phyloP scores from a whole-genome alignment of 2,113 vertebrate species.

The Butorides virescens region DNA sequence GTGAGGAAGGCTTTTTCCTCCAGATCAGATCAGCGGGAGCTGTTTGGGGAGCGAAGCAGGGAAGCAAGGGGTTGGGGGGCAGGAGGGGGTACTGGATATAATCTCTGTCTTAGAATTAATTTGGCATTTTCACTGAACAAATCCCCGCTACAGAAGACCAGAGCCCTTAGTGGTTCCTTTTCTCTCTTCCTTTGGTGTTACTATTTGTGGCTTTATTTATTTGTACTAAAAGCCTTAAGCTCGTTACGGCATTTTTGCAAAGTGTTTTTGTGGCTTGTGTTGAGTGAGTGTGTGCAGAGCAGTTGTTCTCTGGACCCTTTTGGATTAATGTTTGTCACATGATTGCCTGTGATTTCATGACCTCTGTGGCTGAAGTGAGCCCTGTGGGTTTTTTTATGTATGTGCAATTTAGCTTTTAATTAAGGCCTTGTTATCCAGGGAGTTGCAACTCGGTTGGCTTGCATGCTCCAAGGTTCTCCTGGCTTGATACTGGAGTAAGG shows the following conservation, averaged over 20 bases:
- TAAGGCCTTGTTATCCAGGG: slow-evolving; percentile 49
- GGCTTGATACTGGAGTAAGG: slow-evolving; percentile 26
- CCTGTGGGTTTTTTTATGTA: slow-evolving; percentile 29
- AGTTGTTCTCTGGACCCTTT: slow-evolving; percentile 37
- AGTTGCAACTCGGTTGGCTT: slow-evolving; percentile 29
- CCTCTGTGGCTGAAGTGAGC: slow-evolving; percentile 45
- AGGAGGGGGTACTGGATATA: neutral
- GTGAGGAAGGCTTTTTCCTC: neutral
- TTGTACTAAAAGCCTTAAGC: slow-evolving; percentile 46
- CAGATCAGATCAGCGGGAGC: slow-evolving; percentile 1
- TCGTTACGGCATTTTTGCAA: neutral
- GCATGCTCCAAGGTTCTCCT: slow-evolving; percentile 3
- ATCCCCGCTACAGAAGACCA: neutral
- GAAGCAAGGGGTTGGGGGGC: neutral
- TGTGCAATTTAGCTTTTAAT: slow-evolving; percentile 60
- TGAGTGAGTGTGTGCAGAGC: slow-evolving; percentile 57
- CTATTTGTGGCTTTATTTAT: slow-evolving; percentile 65
- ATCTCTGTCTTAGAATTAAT: neutral
- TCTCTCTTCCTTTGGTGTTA: slow-evolving; percentile 30
- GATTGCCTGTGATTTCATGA: slow-evolving; percentile 60
- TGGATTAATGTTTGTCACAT: slow-evolving; percentile 52
- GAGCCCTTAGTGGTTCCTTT: slow-evolving; percentile 11
- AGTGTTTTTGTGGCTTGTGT: slow-evolving; percentile 51
- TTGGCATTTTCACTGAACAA: slow-evolving; percentile 1
- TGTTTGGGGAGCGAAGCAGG: neutral